phyloP scores from a whole-genome alignment of 2,888 invertebrate species.

The Macaria notata region DNA sequence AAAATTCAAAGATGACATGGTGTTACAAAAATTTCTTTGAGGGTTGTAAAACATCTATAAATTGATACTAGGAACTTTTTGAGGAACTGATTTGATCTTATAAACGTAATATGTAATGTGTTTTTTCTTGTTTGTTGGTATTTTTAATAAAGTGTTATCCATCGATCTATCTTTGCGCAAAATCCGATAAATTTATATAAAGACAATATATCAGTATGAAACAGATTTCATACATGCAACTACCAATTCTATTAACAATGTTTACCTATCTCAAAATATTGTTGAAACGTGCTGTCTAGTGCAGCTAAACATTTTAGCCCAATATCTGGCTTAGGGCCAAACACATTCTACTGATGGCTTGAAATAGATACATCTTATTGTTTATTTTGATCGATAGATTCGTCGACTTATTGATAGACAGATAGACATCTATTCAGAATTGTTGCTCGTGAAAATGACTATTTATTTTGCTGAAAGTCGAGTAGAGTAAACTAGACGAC shows the following conservation, averaged over 20 bases:
- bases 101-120: too few relatives aligned
- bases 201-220: too few relatives aligned
- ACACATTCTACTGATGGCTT: slow-evolving; percentile 13
- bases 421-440: slow-evolving; percentile 2
- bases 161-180: too few relatives aligned
- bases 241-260: background rate
- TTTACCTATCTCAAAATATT: slow-evolving; percentile 8
- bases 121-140: too few relatives aligned
- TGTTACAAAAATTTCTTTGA: too few relatives aligned
- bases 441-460: slow-evolving; percentile 6
- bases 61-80: too few relatives aligned
- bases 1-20: too few relatives aligned
- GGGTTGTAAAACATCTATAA: too few relatives aligned
- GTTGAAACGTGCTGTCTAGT: slow-evolving; percentile 36
- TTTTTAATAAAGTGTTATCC: too few relatives aligned
- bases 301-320: slow-evolving; percentile 43
- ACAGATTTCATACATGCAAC: background rate
- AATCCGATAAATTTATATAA: too few relatives aligned
- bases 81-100: too few relatives aligned
- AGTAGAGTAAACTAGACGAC: background rate
- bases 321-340: slow-evolving; percentile 58
- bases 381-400: slow-evolving; percentile 32
- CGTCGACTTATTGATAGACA: slow-evolving; percentile 29
- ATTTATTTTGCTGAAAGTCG: slow-evolving; percentile 1
- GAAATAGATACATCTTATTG: slow-evolving; percentile 33